Base-by-base conservation (phyloP, 1,140 invertebrate genomes). In the Diorhabda sublineata region DNA sequence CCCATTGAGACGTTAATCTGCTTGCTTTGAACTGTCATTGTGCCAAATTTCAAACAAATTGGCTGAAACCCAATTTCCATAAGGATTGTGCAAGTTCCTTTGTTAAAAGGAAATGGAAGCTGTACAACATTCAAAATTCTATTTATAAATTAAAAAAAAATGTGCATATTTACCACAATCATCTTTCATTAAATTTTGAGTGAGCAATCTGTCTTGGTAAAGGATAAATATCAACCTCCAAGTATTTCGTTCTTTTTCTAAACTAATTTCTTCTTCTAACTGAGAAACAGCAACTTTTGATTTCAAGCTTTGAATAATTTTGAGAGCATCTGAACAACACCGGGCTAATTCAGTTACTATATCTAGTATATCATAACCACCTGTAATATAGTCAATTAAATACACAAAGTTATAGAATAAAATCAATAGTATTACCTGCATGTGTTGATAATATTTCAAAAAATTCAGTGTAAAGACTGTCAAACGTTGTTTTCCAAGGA, bases 191-290 rank as follows among this genome's bases (percentile, higher is more conserved):
- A 67, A 45, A 56, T 71, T 72, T 70, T 73, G 70, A 5, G 81
- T 83, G 64, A 81, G 78, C 45, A 92, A 78, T 58, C 92, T 85
- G 81, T 96, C 92, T 74, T 90, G 87, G 81, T 92, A 95, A 3
- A 97, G 81, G 69, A 89, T 90, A 73, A 89, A 86, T 5, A 96
- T 74, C 45, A 97, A 83, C 72, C 92, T 86, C 95, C 95, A 97
- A 4, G 91, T 95, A 76, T 95, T 92, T 58, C 90, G 85, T 79
- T 97, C 95, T 77, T 91, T 89, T 67, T 90, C 87, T 3, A 94
- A 76, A 86, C 90, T 88, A 42, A 80, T 79, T 65, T 84, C 82
- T 80, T 81, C 76, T 81, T 83, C 69, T 81, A 82, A 69, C 81
- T 82, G 78, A 81, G 69, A 83, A 74, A 67, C 75, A 73, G 73